These are phyloP conservation scores for Drosophila merina DNA, from an alignment of 2,888 invertebrate species.

Conservation along the genomic window DNA sequence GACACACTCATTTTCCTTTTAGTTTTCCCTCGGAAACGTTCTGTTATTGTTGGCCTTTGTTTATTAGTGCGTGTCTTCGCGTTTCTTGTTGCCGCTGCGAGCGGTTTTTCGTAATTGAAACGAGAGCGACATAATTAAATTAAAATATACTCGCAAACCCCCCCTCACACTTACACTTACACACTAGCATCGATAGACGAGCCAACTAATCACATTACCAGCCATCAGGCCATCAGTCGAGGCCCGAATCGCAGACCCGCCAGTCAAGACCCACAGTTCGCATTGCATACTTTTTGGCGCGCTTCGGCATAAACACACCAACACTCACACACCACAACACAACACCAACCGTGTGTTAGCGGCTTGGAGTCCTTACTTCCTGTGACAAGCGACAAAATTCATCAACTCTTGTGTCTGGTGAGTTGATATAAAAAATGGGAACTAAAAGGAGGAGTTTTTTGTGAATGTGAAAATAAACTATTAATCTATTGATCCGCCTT, in stretches of 20 bases:
- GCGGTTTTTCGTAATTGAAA: conserved; percentile 62
- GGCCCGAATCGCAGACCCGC: conserved; percentile 47
- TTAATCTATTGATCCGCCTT: background rate
- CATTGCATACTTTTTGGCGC: conserved; percentile 75
- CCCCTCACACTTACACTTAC: conserved; percentile 15
- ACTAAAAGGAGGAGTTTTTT: background rate
- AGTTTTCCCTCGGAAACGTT: conserved; percentile 28
- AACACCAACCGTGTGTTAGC: conserved; percentile 7
- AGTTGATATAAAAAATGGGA: conserved; percentile 47
- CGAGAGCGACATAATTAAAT: conserved; percentile 70
- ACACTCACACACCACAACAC: conserved; percentile 6
- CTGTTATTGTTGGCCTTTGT: conserved; percentile 65
- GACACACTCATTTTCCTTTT: conserved; percentile 39
- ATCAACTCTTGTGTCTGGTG: conserved; percentile 65
- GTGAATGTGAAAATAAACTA: background rate
- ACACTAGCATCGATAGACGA: conserved; percentile 45
- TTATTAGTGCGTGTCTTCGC: conserved; percentile 73
- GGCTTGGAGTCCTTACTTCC: conserved; percentile 12
- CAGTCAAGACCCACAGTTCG: conserved; percentile 54
- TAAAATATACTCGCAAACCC: conserved; percentile 68
- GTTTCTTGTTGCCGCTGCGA: conserved; percentile 51
- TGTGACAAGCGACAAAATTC: conserved; percentile 45
- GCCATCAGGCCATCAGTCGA: conserved; percentile 46
- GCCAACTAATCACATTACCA: conserved; percentile 75
- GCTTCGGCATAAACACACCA: conserved; percentile 46